phyloP scores from a whole-genome alignment of 2,888 invertebrate species.

The Acleris holmiana region DNA sequence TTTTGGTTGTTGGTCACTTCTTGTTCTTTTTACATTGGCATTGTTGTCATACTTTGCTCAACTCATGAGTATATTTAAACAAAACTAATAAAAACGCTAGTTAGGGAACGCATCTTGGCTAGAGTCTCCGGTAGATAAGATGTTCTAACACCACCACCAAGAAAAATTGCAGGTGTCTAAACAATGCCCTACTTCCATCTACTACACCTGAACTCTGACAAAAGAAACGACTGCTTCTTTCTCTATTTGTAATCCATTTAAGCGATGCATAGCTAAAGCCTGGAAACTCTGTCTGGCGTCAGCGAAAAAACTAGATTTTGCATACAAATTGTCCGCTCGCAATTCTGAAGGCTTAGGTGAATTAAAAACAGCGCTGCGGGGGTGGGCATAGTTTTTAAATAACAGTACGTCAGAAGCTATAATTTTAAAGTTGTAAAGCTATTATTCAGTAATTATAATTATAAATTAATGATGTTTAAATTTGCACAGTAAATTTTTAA shows the following conservation, averaged over 20 bases:
- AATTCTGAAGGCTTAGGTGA: slow-evolving; percentile 35
- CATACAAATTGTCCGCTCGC: slow-evolving; percentile 21
- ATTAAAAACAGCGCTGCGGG: slow-evolving; percentile 24
- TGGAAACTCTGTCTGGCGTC: slow-evolving; percentile 8
- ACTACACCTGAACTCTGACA: no score
- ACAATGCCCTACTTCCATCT: no score
- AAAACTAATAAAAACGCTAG: no score
- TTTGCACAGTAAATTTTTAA: no score
- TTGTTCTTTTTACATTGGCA: slow-evolving; percentile 1
- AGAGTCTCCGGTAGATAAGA: no score
- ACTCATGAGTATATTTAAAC: background rate
- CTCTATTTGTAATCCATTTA: slow-evolving; percentile 5
- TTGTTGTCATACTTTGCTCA: background rate
- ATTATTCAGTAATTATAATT: no score
- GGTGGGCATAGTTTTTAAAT: background rate
- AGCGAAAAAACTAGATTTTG: slow-evolving; percentile 22
- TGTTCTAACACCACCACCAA: no score
- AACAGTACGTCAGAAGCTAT: background rate
- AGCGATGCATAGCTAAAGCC: background rate
- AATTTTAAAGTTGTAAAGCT: no score
- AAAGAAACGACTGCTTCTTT: no score
- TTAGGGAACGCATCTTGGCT: no score
- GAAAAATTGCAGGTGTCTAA: no score
- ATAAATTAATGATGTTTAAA: no score
- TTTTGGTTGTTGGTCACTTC: slow-evolving; percentile 6